phyloP scores from a whole-genome alignment of 2,113 vertebrate species.

The Cyanistes caeruleus region DNA sequence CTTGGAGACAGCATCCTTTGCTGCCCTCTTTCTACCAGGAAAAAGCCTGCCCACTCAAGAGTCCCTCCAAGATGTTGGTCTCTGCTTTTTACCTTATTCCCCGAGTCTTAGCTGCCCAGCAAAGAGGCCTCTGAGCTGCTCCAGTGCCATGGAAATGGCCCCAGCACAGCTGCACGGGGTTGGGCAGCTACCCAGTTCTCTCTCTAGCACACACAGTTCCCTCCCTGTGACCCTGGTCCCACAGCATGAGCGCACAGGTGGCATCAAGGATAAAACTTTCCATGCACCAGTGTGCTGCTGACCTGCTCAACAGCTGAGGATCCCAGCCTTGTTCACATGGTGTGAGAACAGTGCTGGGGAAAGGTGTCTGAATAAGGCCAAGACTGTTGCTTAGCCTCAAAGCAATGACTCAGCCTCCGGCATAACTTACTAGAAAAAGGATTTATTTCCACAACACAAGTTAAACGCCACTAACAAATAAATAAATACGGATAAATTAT shows the following conservation, averaged over 20 bases:
- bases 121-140: not conserved
- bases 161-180: not conserved
- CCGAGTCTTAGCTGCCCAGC: not conserved
- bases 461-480: not conserved
- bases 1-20: not conserved
- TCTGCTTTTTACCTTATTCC: not conserved
- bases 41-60: not conserved
- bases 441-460: constrained; percentile 66
- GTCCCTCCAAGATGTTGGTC: not conserved
- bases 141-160: not conserved
- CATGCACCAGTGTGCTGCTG: not conserved
- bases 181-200: not conserved
- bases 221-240: not conserved
- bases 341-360: not conserved
- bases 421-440: constrained; percentile 32
- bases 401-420: not conserved
- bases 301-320: not conserved
- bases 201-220: not conserved
- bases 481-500: constrained; percentile 26
- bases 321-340: not conserved
- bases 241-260: not conserved
- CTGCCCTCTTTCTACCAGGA: not conserved
- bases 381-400: not conserved
- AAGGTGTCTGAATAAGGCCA: not conserved
- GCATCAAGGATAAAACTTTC: not conserved